Evolutionary conservation across 2,113 vertebrate genomes (phyloP).

Genomic region (Anoplopoma fimbria): DNA sequence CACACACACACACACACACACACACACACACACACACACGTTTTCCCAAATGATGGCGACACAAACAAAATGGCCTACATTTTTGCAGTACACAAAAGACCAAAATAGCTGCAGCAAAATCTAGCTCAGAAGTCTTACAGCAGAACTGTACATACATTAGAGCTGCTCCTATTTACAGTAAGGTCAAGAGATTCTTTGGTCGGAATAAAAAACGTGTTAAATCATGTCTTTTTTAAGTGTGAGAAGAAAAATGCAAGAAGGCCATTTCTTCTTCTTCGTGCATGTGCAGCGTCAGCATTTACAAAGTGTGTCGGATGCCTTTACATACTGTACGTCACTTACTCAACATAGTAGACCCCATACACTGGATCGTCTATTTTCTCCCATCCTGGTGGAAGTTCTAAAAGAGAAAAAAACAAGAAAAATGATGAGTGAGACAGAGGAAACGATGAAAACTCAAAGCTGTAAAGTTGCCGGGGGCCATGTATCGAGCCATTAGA

Average conservation of each 20-base stretch:
- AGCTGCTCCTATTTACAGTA: slow-evolving; percentile 24
- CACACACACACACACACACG: not conserved
- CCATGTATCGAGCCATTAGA: slow-evolving; percentile 31
- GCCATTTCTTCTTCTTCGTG: not conserved
- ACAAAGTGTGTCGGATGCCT: not conserved
- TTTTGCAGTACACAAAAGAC: slow-evolving; percentile 34
- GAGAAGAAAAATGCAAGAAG: not conserved
- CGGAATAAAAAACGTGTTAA: not conserved
- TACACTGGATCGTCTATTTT: slow-evolving; percentile 99
- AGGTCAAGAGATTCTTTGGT: slow-evolving; percentile 20
- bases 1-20: slow-evolving; percentile 15
- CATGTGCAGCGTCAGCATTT: not conserved
- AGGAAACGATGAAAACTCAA: slow-evolving; percentile 4
- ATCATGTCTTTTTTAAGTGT: not conserved
- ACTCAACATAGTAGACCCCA: slow-evolving; percentile 99
- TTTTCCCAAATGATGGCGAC: slow-evolving; percentile 54
- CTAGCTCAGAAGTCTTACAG: not conserved
- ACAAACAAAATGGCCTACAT: slow-evolving; percentile 70
- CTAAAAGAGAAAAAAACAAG: slow-evolving; percentile 78
- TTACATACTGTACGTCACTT: slow-evolving; percentile 82
- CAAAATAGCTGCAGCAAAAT: slow-evolving; percentile 38
- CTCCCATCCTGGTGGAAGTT: slow-evolving; percentile 98
- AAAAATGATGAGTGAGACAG: slow-evolving; percentile 29
- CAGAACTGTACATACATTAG: not conserved
- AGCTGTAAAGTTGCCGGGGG: slow-evolving; percentile 18